Evolutionary conservation across 2,797 vertebrate genomes (phyloP), one percentile per base, ranked within the genome.

Genomic region (Hemitrygon akajei): DNA sequence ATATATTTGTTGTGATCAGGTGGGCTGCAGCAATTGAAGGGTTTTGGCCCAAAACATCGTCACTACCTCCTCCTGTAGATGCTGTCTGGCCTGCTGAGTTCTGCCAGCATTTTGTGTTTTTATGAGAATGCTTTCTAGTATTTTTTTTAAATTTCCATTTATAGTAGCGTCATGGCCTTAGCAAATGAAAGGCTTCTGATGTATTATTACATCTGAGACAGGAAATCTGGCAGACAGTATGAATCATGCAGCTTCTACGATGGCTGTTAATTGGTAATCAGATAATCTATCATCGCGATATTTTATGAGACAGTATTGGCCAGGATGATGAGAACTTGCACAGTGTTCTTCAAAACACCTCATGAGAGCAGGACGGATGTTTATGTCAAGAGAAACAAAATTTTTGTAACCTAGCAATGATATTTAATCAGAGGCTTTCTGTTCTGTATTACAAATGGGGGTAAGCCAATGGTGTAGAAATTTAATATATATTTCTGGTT

Each of bases 401-500:
- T 75, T 75, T 6, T 75, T 75, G 2, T 4, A 75, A 75, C 16
- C 58, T 7, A n/a, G 6, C 60, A 58, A 60, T 18, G 16, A 22
- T n/a, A 75, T 66, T 30, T 60, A 12, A 60, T 12, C 25, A 60
- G 81, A 84, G 1, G 27, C 7, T 34, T 66, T 66, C 34, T 66
- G 18, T 66, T 89, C 86, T 37, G n/a, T 66, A 3, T 66, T 20
- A 89, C 86, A 66, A 1, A 20, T 47, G 47, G 0, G 66, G 86
- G 2, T 66, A 63, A 89, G 9, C n/a, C 37, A 60, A 89, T 89
- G 18, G 37, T 37, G 18, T 10, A 30, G n/a, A 37, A 34, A 7
- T 89, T 87, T 60, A 34, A n/a, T 20, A 3, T 7, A 37, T 69
- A 37, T 89, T 69, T 76, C 22, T 94, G 25, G 56, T 34, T 95